Percentiles rank a stretch among this genome's conserved stretches.
These are phyloP conservation scores for Temnothorax ravouxi DNA, from an alignment of 2,888 invertebrate species.

Conservation along the genomic window DNA sequence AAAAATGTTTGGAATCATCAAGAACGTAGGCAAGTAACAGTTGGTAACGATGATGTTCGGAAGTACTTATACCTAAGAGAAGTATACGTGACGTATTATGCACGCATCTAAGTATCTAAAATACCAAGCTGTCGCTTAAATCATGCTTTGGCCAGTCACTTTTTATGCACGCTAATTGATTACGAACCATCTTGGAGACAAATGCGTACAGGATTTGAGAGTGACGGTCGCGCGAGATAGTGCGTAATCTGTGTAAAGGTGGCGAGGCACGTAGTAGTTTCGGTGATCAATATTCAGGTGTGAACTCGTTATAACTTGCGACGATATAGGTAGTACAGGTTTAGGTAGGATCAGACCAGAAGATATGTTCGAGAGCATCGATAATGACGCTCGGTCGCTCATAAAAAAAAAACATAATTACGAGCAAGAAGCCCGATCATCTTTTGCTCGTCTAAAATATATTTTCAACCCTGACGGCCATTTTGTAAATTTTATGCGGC, in stretches of 20 bases:
- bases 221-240: neutral
- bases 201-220: neutral
- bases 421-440: neutral
- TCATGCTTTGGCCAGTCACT: neutral
- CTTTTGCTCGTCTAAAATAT: neutral
- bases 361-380: neutral
- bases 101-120: neutral
- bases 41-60: slow-evolving; percentile 68
- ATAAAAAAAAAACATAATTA: neutral
- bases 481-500: slow-evolving; percentile 1
- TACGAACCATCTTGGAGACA: neutral
- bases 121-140: neutral
- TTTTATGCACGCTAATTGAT: neutral
- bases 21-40: slow-evolving; percentile 80
- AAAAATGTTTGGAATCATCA: neutral
- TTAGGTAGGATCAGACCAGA: neutral
- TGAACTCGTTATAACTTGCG: slow-evolving; percentile 10
- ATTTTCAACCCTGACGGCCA: neutral
- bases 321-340: neutral
- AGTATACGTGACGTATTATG: neutral
- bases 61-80: neutral
- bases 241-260: slow-evolving; percentile 16
- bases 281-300: slow-evolving; percentile 49
- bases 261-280: slow-evolving; percentile 27
- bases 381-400: neutral